Base-by-base conservation (phyloP, 2,797 vertebrate genomes). In the Perodicticus potto region DNA sequence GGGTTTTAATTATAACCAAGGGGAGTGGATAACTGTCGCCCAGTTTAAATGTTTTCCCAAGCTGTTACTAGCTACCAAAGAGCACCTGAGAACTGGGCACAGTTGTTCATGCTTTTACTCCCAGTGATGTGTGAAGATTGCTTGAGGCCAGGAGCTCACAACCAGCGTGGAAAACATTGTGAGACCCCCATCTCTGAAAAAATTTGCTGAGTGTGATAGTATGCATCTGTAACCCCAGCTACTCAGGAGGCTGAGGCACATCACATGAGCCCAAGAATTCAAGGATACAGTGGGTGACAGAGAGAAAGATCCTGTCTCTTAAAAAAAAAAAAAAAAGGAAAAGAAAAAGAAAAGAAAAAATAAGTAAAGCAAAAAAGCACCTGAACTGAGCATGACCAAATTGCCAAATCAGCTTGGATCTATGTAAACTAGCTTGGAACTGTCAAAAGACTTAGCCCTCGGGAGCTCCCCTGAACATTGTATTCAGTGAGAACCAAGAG, bases 401-500 rank as follows among this genome's bases (percentile, higher is more conserved):
- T 14, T 81, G 63, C 20, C 7, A 53, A 53, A 53, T 8, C 23
- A 78, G 37, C 67, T 85, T 69, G 63, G 45, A 25, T 49, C 49
- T 84, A 55, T 37, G 69, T 69, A 23, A 59, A 67, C 69, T 83
- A 57, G 9, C 43, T 53, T 85, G 73, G 7, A 82, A 40, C 12
- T 22, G 7, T n/a, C 23, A 12, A 49, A 80, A 45, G 70, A 25
- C 34, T 29, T 0, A 53, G 55, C 43, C 12, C 0, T 0, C 12
- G 29, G 49, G 10, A 77, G 37, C 43, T n/a, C 6, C 22, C 49
- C 49, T 53, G 49, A 81, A 59, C 40, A 19, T 14, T 34, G 9
- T 80, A 49, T 67, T 11, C 53, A 34, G 17, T 16, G n/a, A 78
- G 80, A 55, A 20, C 8, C 11, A 76, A 19, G 43, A 57, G 25